Evolutionary conservation across 1,140 invertebrate genomes (phyloP).

Genomic region (Hylaeus volcanicus): DNA sequence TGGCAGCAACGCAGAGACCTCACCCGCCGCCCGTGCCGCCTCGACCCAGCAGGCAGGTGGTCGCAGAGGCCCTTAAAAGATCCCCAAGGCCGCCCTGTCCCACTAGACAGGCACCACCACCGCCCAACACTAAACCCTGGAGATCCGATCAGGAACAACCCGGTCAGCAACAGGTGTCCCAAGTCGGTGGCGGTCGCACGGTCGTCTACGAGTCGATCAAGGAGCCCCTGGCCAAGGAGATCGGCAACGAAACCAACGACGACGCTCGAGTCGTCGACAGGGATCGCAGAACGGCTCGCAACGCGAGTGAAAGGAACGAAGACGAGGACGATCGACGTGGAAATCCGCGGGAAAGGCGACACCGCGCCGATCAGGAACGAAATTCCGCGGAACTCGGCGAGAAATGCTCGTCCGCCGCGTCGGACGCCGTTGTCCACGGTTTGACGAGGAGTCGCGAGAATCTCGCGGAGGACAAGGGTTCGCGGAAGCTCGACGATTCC

Average conservation of each 20-base stretch:
- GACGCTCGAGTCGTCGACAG: not conserved
- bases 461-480: too few relatives aligned
- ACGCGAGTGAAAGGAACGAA: slow-evolving; percentile 30
- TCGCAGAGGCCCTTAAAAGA: slow-evolving; percentile 86
- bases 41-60: slow-evolving; percentile 85
- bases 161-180: slow-evolving; percentile 60
- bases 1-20: slow-evolving; percentile 74
- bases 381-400: slow-evolving; percentile 4
- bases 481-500: slow-evolving; percentile 7
- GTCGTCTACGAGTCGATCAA: slow-evolving; percentile 66
- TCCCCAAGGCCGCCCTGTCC: slow-evolving; percentile 81
- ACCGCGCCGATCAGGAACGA: slow-evolving; percentile 11
- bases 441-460: not conserved
- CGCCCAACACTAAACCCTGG: slow-evolving; percentile 78
- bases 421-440: not conserved
- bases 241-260: not conserved
- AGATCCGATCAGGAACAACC: slow-evolving; percentile 79
- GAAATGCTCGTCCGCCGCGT: too few relatives aligned
- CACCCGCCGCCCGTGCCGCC: slow-evolving; percentile 88
- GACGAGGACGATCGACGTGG: slow-evolving; percentile 32
- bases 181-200: slow-evolving; percentile 53
- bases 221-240: slow-evolving; percentile 31
- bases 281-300: slow-evolving; percentile 23
- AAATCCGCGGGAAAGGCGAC: slow-evolving; percentile 40
- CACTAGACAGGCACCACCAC: slow-evolving; percentile 78